phyloP scores from a whole-genome alignment of 1,140 invertebrate species.

The Camponotus vicinus region DNA sequence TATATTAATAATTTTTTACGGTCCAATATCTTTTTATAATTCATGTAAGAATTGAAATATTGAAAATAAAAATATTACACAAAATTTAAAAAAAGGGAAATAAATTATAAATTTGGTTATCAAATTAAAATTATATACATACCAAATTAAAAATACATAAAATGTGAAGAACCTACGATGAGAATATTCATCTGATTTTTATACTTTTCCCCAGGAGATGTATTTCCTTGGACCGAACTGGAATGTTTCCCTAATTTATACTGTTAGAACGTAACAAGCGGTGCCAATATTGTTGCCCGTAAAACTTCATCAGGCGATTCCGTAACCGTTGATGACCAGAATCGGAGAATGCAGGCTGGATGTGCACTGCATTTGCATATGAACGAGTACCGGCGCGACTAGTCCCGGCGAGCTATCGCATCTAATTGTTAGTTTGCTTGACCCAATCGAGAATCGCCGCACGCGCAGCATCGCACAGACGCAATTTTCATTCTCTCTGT shows the following conservation, averaged over 20 bases:
- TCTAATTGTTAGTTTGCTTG: conserved; percentile 72
- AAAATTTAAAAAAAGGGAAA: no score
- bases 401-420: conserved; percentile 52
- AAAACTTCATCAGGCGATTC: conserved; percentile 38
- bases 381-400: conserved; percentile 66
- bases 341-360: conserved; percentile 32
- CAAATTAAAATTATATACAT: no score
- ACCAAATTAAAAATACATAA: no score
- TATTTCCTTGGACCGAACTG: neutral
- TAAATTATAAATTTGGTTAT: no score
- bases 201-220: neutral
- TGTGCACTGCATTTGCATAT: conserved; percentile 70
- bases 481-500: conserved; percentile 64
- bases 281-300: conserved; percentile 18
- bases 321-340: conserved; percentile 38
- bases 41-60: no score
- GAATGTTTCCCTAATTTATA: conserved; percentile 18
- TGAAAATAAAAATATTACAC: no score
- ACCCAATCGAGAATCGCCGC: conserved; percentile 54
- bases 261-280: neutral
- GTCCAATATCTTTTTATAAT: neutral
- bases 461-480: conserved; percentile 50
- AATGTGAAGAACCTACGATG: neutral
- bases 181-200: neutral
- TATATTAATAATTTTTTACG: neutral